Percentiles rank a stretch among this genome's conserved stretches.
Evolutionary conservation across 2,797 vertebrate genomes (phyloP).

Genomic region (Lagocephalus sceleratus): DNA sequence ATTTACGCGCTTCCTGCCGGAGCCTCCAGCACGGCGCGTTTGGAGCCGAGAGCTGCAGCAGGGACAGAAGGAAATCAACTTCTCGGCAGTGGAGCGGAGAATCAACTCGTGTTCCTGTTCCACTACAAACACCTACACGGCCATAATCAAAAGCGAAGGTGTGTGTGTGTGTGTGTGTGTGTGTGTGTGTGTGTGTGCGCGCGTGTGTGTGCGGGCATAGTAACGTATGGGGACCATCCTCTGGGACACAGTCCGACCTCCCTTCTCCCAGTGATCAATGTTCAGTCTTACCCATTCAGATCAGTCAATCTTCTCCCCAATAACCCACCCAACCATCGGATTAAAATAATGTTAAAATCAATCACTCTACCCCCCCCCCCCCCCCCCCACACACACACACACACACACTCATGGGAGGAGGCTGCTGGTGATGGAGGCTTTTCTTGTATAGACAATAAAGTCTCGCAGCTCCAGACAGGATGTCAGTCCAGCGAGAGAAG

Average conservation of each 20-base stretch:
- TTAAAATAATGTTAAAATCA: slow-evolving; percentile 68
- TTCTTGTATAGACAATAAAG: slow-evolving; percentile 25
- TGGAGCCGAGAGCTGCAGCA: slow-evolving; percentile 7
- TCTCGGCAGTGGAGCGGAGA: slow-evolving; percentile 24
- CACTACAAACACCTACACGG: slow-evolving; percentile 13
- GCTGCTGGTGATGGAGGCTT: background rate
- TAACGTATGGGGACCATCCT: slow-evolving; percentile 18
- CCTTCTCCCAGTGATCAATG: slow-evolving; percentile 58
- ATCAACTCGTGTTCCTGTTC: slow-evolving; percentile 11
- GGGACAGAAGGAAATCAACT: slow-evolving; percentile 39
- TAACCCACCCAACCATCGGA: slow-evolving; percentile 55
- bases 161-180: background rate
- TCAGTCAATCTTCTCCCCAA: slow-evolving; percentile 59
- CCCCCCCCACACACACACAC: no score
- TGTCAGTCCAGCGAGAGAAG: slow-evolving; percentile 7
- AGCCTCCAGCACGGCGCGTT: slow-evolving; percentile 3
- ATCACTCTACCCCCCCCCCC: slow-evolving; percentile 48
- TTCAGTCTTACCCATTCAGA: slow-evolving; percentile 48
- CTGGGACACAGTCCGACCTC: slow-evolving; percentile 32
- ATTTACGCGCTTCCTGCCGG: slow-evolving; percentile 43
- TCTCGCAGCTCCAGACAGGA: slow-evolving; percentile 26
- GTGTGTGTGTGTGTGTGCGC: background rate
- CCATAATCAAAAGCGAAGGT: background rate
- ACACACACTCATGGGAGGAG: no score
- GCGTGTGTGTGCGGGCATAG: background rate